phyloP scores from a whole-genome alignment of 1,140 invertebrate species.

The Drosophila nasuta region DNA sequence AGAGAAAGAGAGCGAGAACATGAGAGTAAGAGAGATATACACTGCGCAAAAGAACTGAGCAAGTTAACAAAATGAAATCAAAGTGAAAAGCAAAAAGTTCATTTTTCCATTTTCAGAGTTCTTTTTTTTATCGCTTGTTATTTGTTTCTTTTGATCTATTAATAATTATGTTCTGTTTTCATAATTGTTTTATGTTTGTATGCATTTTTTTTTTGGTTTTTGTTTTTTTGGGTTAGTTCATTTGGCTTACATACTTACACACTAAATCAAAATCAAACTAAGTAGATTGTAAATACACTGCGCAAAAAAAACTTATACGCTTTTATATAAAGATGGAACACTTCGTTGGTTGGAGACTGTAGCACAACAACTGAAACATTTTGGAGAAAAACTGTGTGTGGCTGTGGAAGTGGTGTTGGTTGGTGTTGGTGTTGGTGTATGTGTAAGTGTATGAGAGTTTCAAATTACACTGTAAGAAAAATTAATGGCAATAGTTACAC shows the following conservation, averaged over 20 bases:
- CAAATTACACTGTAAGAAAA: constrained; percentile 40
- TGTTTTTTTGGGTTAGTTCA: constrained; percentile 23
- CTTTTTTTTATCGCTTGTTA: background rate
- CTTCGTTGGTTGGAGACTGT: constrained; percentile 54
- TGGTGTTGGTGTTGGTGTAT: constrained; percentile 8
- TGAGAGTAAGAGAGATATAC: constrained; percentile 9
- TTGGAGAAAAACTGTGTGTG: constrained; percentile 19
- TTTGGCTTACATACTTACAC: constrained; percentile 53
- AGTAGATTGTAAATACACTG: constrained; percentile 35
- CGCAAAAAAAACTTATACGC: constrained; percentile 19
- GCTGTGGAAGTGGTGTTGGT: background rate
- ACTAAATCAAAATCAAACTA: constrained; percentile 51
- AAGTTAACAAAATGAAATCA: constrained; percentile 22
- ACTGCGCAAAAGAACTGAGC: constrained; percentile 13
- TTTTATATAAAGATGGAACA: constrained; percentile 46
- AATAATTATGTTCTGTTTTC: constrained; percentile 6
- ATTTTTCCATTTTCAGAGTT: background rate
- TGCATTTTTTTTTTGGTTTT: background rate
- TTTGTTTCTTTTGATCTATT: constrained; percentile 5
- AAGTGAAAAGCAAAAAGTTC: constrained; percentile 11
- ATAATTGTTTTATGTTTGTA: background rate
- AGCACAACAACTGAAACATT: constrained; percentile 58
- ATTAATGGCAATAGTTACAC: constrained; percentile 30
- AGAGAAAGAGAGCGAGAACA: background rate
- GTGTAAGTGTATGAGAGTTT: constrained; percentile 28